phyloP scores from a whole-genome alignment of 2,797 vertebrate species.

The Mus spretus region DNA sequence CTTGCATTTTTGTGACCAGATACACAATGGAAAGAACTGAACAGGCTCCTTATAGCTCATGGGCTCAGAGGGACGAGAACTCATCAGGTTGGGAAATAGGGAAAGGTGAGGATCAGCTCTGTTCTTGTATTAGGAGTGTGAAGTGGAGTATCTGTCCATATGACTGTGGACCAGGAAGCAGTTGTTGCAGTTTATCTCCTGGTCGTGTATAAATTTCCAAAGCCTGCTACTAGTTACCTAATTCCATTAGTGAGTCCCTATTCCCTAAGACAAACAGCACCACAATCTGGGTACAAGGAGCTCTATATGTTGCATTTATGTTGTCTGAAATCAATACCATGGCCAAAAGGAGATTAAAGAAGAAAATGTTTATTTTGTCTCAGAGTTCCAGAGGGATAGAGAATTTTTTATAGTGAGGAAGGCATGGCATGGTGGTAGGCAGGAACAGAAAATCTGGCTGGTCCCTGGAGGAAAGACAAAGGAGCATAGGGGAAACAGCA shows the following conservation, averaged over 20 bases:
- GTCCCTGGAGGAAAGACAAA: not conserved
- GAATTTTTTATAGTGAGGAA: not conserved
- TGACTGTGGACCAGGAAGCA: not conserved
- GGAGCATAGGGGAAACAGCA: no score
- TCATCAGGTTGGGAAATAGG: not conserved
- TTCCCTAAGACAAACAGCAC: not conserved
- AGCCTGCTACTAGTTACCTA: not conserved
- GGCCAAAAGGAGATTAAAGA: not conserved
- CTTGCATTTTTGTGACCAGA: not conserved
- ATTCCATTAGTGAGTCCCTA: not conserved
- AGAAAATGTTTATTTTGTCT: not conserved
- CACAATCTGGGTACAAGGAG: not conserved
- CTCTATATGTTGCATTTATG: not conserved
- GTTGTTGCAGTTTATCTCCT: no score
- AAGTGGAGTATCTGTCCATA: not conserved
- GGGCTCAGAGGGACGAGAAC: not conserved
- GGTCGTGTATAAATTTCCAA: no score
- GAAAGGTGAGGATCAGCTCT: not conserved
- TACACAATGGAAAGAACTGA: not conserved
- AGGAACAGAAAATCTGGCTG: not conserved
- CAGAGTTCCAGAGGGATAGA: not conserved
- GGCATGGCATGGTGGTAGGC: not conserved
- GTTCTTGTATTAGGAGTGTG: no score
- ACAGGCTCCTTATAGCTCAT: no score
- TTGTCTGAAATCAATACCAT: not conserved